Base-by-base conservation (phyloP, 2,888 invertebrate genomes). In the Cosmopolites sordidus region DNA sequence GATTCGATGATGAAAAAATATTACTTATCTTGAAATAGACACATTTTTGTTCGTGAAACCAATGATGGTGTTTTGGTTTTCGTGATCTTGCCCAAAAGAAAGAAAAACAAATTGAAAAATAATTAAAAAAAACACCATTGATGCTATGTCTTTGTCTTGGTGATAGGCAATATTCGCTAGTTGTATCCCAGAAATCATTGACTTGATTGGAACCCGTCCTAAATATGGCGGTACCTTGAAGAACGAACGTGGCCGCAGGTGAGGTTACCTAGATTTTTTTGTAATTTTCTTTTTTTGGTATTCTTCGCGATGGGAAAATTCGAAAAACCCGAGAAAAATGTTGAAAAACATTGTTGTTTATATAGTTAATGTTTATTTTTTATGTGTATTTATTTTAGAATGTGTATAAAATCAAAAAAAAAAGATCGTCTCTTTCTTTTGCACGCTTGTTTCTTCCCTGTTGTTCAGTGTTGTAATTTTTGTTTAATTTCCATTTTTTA, bases 111-210 rank as follows among this genome's bases (percentile, higher is more conserved):
- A n/a, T n/a, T n/a, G n/a, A n/a, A n/a, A n/a, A n/a, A n/a, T n/a
- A n/a, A n/a, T n/a, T n/a, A n/a, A n/a, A n/a, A 3, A 22, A 22
- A 22, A 22, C 22, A 16, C 41, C 18, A 17, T 41, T 17, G 41
- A 41, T 41, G 4, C 16, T 41, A 16, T 17, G 41, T 16, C 5
- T 16, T 71, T 81, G 79, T 80, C 79, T 79, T 78, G 79, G 68
- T 69, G 71, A 63, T 74, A 97, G 96, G 98, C 98, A 85, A 96
- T 98, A 89, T 99, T 99, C 91, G 98, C 98, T 84, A 96, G 95
- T 89, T 97, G 96, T 89, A 96, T 99, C 83, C 98, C 98, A 80
- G 98, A 99, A 89, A 98, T 99, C 83, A 96, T 96, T 83, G 98
- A 99, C 87, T 92, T 99, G 87, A 92, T 99, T 85, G 97, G 98